These are phyloP conservation scores for Cochlearius cochlearius DNA, from an alignment of 2,113 vertebrate species.

Conservation along the genomic window DNA sequence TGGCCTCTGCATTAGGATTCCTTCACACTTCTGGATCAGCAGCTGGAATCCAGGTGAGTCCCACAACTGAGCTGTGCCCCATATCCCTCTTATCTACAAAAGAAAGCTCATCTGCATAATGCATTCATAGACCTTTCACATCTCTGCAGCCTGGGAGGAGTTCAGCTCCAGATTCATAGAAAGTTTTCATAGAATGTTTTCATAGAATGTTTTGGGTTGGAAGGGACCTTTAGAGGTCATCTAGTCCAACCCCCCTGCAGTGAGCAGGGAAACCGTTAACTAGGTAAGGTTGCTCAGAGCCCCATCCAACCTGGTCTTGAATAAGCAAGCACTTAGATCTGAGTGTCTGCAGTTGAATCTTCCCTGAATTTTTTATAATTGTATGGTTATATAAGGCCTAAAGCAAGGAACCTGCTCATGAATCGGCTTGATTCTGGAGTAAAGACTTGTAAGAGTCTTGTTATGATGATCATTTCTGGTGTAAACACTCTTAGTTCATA, in stretches of 20 bases:
- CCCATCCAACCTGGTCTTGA: too few relatives aligned
- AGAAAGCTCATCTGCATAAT: background rate
- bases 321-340: background rate
- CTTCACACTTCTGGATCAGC: background rate
- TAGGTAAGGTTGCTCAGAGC: too few relatives aligned
- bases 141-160: background rate
- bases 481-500: background rate
- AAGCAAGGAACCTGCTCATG: background rate
- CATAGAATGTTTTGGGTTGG: too few relatives aligned
- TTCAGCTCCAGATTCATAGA: background rate
- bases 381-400: background rate
- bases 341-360: background rate
- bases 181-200: too few relatives aligned
- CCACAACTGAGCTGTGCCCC: background rate
- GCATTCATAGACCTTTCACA: background rate
- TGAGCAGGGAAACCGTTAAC: too few relatives aligned
- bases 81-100: background rate
- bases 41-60: background rate
- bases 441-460: background rate
- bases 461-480: background rate
- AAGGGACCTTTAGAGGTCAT: too few relatives aligned
- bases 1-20: background rate
- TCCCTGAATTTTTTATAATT: background rate
- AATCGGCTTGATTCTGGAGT: background rate
- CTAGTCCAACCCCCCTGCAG: too few relatives aligned